Percentiles rank a stretch among this genome's conserved stretches.
These are phyloP conservation scores for Entomyzon cyanotis DNA, from an alignment of 2,113 vertebrate genomes.

Conservation along the genomic window DNA sequence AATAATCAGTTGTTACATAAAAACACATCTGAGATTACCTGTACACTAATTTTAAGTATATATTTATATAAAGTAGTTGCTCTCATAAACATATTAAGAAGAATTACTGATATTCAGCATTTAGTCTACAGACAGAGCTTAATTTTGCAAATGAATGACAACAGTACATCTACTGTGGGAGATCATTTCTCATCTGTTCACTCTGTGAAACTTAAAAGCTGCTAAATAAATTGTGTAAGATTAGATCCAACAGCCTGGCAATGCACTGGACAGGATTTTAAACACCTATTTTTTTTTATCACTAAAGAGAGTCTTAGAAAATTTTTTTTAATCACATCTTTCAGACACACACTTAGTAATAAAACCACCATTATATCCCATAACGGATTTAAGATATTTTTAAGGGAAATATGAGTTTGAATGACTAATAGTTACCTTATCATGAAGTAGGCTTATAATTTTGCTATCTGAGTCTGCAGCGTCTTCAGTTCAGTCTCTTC, in stretches of 20 bases:
- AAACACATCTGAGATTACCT: neutral
- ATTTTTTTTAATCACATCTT: slow-evolving; percentile 31
- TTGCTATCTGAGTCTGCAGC: slow-evolving; percentile 99
- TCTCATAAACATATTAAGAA: neutral
- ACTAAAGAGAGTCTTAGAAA: neutral
- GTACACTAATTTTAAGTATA: neutral
- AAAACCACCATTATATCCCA: slow-evolving; percentile 77
- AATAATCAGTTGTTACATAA: neutral
- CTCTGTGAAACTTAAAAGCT: neutral
- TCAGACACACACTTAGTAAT: slow-evolving; percentile 71
- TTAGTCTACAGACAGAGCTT: neutral
- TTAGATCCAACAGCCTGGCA: slow-evolving; percentile 32
- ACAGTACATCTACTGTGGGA: neutral
- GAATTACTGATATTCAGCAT: neutral
- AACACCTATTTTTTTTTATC: neutral
- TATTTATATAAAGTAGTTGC: neutral
- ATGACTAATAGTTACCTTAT: slow-evolving; percentile 99
- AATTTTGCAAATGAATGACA: neutral
- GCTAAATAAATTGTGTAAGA: neutral
- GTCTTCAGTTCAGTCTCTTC: slow-evolving; percentile 99
- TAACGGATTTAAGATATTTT: slow-evolving; percentile 81
- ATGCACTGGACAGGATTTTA: slow-evolving; percentile 47
- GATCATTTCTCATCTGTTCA: neutral
- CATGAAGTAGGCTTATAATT: slow-evolving; percentile 99
- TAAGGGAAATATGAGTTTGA: slow-evolving; percentile 95